Conservation (phyloP, 2,113 vertebrate genomes). For the Ptilorrhoa leucosticta region DNA sequence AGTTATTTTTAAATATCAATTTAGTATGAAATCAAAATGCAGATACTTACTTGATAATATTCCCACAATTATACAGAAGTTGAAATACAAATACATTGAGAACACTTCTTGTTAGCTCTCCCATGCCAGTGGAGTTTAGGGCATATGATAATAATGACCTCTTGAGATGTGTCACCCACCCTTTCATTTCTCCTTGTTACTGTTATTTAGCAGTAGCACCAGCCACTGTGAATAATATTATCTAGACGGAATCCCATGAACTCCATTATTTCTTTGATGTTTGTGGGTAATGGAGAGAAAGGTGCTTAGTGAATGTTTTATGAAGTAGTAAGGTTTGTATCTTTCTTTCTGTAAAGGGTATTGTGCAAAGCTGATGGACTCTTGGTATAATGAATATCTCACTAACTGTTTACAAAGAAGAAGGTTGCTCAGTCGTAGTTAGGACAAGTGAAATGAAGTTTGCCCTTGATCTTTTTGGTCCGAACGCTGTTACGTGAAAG, state of each 20-base stretch:
- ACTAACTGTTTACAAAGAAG: not conserved
- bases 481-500: not conserved
- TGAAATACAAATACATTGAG: not conserved
- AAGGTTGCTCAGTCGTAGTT: not conserved
- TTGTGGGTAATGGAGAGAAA: not conserved
- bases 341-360: not conserved
- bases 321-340: not conserved
- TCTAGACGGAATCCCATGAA: not conserved
- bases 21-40: not conserved
- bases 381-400: rapidly evolving
- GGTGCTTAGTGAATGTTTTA: not conserved
- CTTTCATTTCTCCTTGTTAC: not conserved
- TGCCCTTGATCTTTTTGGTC: not conserved
- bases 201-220: not conserved
- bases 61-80: not conserved
- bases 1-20: not conserved
- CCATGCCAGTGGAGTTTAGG: not conserved
- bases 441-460: not conserved
- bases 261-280: not conserved
- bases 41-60: not conserved
- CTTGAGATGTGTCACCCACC: not conserved
- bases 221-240: not conserved
- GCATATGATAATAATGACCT: not conserved
- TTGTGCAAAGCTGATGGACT: not conserved
- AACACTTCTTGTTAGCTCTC: not conserved